phyloP scores from a whole-genome alignment of 2,113 vertebrate genomes.

The Bubo bubo region DNA sequence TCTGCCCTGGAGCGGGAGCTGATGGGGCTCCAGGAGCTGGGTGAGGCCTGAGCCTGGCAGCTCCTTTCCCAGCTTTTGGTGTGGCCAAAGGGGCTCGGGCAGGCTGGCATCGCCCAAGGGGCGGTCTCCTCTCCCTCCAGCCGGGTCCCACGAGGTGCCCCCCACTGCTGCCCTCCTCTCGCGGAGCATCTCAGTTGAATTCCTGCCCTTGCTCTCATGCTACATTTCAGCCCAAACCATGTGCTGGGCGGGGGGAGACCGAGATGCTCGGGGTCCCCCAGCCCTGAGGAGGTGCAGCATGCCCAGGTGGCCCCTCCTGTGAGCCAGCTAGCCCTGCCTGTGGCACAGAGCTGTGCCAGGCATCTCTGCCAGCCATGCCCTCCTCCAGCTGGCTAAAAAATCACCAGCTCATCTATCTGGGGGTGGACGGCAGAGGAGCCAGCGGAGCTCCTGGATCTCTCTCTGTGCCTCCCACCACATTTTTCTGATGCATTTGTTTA shows the following conservation, averaged over 20 bases:
- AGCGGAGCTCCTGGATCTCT: not conserved
- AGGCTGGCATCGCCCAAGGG: not conserved
- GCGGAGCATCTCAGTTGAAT: accelerated
- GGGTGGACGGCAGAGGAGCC: not conserved
- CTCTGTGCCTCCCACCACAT: not conserved
- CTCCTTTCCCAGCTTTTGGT: not conserved
- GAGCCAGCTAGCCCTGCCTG: not conserved
- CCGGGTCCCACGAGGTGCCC: accelerated
- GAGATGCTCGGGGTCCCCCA: not conserved
- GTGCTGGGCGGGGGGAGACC: not conserved
- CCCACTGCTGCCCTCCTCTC: not conserved
- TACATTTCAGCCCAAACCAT: accelerated
- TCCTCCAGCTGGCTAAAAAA: not conserved
- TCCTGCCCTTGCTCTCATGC: not conserved
- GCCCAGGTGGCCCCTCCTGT: not conserved
- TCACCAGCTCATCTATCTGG: not conserved
- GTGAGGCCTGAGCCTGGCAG: not conserved
- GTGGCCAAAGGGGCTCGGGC: not conserved
- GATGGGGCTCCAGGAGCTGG: not conserved
- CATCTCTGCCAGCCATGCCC: not conserved
- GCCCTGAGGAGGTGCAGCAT: not conserved
- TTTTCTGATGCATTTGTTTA: not conserved
- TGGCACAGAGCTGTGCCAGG: not conserved
- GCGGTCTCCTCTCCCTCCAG: not conserved
- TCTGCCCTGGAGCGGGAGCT: not conserved